Evolutionary conservation across 2,113 vertebrate species (phyloP).

Genomic region (Canis aureus): DNA sequence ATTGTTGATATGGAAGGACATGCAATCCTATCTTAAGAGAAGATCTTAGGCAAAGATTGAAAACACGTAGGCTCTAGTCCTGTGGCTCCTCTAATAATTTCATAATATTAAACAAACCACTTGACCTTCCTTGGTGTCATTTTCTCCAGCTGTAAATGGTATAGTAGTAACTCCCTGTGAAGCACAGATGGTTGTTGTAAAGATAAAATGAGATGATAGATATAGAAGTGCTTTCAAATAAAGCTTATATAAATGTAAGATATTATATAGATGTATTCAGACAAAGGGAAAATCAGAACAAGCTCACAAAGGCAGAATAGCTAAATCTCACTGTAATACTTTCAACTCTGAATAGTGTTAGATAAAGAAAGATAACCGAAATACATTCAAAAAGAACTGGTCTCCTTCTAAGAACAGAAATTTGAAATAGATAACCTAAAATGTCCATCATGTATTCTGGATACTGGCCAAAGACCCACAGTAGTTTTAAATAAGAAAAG

Average conservation of each 20-base stretch:
- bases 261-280: constrained; percentile 21
- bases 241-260: neutral
- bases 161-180: neutral
- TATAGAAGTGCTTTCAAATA: neutral
- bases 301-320: neutral
- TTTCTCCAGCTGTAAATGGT: neutral
- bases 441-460: neutral
- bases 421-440: constrained; percentile 26
- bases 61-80: neutral
- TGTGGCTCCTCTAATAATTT: neutral
- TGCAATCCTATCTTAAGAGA: neutral
- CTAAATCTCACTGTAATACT: neutral
- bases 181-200: neutral
- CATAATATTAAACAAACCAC: neutral
- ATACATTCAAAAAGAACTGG: constrained; percentile 9
- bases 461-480: neutral
- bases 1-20: neutral
- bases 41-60: neutral
- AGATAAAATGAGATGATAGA: constrained; percentile 51
- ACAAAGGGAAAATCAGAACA: constrained; percentile 36
- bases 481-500: neutral
- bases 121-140: neutral
- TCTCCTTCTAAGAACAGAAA: constrained; percentile 2
- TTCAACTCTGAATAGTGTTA: constrained; percentile 17
- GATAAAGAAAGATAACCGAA: constrained; percentile 39